Evolutionary conservation across 2,797 vertebrate genomes (phyloP).

Genomic region (Sebastes taczanowskii): DNA sequence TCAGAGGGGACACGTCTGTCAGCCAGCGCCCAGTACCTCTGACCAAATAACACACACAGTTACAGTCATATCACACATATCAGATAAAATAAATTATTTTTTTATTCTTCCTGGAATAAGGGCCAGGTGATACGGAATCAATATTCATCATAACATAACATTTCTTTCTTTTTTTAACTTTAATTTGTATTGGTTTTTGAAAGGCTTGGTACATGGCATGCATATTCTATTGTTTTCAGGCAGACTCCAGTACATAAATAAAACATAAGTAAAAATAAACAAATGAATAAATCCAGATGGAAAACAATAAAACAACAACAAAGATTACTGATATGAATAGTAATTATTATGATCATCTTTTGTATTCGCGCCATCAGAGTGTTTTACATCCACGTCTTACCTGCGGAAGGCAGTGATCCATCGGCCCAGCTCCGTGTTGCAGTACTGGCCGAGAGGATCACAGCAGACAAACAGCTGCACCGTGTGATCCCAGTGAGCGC

Average conservation of each 20-base stretch:
- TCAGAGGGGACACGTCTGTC: slow-evolving; percentile 82
- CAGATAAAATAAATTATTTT: too few species aligned
- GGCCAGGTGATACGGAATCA: too few species aligned
- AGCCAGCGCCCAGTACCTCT: slow-evolving; percentile 84
- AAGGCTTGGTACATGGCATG: too few species aligned
- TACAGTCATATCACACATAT: not conserved
- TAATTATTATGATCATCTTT: too few species aligned
- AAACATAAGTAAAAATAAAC: too few species aligned
- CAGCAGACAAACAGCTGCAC: slow-evolving; percentile 85
- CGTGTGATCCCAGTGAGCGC: slow-evolving; percentile 85
- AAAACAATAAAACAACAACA: too few species aligned
- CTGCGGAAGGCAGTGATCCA: slow-evolving; percentile 87
- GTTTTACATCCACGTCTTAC: slow-evolving; percentile 32
- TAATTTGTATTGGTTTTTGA: rapidly evolving
- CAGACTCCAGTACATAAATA: too few species aligned
- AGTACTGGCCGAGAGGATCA: slow-evolving; percentile 59
- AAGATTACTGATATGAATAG: not conserved
- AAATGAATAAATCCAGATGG: too few species aligned
- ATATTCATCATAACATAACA: too few species aligned
- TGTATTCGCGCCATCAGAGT: not conserved
- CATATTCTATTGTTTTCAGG: too few species aligned
- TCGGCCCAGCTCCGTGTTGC: slow-evolving; percentile 81
- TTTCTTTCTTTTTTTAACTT: too few species aligned
- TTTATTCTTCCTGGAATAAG: too few species aligned
- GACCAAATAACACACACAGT: not conserved